phyloP scores from a whole-genome alignment of 2,888 invertebrate species.

The Sclerodermus sp. region DNA sequence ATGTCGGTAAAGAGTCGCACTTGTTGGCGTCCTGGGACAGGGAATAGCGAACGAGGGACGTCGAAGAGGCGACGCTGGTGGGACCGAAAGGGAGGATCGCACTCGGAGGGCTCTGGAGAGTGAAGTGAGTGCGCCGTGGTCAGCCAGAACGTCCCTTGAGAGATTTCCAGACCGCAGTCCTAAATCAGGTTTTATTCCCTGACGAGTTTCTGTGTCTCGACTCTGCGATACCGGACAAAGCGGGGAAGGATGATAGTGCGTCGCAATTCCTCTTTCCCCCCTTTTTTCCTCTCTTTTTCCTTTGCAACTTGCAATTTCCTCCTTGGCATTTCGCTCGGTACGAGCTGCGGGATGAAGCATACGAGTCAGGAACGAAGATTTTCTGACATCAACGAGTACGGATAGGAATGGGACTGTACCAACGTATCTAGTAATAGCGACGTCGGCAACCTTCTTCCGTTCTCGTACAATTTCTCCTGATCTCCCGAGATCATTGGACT shows the following conservation, averaged over 20 bases:
- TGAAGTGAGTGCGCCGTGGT: constrained; percentile 50
- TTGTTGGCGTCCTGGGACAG: constrained; percentile 52
- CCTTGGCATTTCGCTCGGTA: constrained; percentile 18
- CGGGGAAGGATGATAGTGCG: too few relatives aligned
- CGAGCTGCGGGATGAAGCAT: too few relatives aligned
- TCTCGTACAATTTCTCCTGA: too few relatives aligned
- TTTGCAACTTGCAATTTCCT: constrained; percentile 31
- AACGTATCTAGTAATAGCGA: too few relatives aligned
- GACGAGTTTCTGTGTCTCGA: constrained; percentile 41
- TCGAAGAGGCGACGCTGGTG: constrained; percentile 16
- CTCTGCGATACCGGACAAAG: constrained; percentile 22
- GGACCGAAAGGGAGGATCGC: constrained; percentile 33
- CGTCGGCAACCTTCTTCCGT: too few relatives aligned
- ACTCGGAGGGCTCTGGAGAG: constrained; percentile 47
- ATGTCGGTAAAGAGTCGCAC: constrained; percentile 55
- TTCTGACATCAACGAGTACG: too few relatives aligned
- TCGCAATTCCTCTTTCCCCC: constrained; percentile 1
- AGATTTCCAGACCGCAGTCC: constrained; percentile 54
- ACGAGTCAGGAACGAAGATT: too few relatives aligned
- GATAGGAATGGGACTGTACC: too few relatives aligned
- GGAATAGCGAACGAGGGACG: constrained; percentile 41
- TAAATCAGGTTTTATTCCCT: constrained; percentile 56
- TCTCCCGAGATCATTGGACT: too few relatives aligned
- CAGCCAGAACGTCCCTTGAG: constrained; percentile 50
- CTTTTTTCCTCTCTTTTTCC: constrained; percentile 16